Base-by-base conservation (phyloP, 2,113 vertebrate genomes). In the Melanostigma gelatinosum region DNA sequence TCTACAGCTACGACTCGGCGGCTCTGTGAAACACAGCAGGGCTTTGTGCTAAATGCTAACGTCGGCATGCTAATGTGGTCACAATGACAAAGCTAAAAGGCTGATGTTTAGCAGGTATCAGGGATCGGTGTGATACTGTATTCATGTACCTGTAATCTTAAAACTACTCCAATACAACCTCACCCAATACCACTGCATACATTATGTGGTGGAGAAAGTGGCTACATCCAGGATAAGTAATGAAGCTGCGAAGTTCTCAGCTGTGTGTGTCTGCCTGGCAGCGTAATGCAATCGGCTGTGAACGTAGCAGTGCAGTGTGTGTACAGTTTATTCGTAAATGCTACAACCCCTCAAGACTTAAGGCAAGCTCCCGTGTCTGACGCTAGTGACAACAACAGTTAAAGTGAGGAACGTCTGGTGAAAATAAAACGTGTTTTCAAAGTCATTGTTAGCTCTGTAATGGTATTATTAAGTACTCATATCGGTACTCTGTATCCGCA, bases 31-130 rank as follows among this genome's bases (percentile, higher is more conserved):
- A 44, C 36, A 24, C 13, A 60, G 55, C 1, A 54, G 24, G 8
- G 54, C 57, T 58, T 38, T 20, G 18, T 58, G 57, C 40, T 73
- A 77, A 36, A 60, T 64, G 50, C 32, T 69, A 60, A 78, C 4
- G 0, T n/a, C n/a, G 13, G 36, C 69, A 54, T 34, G 29, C 50
- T 36, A 57, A 64, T 1, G 60, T 27, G 15, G 22, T 4, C 11
- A 32, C 54, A 73, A 42, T 44, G 22, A 65, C 38, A 9, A 65
- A 42, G 22, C 63, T 42, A 27, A 65, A 44, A 65, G 8, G 22
- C 20, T n/a, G 36, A 62, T 60, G 15, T 8, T 18, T 60, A 32
- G 15, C 29, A 60, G 58, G 20, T 20, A 55, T 11, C 22, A 54
- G 54, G n/a, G n/a, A 11, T 10, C 52, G 9, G 54, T 24, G n/a